Evolutionary conservation across 2,888 invertebrate genomes (phyloP).

Genomic region (Bellardia bayeri): DNA sequence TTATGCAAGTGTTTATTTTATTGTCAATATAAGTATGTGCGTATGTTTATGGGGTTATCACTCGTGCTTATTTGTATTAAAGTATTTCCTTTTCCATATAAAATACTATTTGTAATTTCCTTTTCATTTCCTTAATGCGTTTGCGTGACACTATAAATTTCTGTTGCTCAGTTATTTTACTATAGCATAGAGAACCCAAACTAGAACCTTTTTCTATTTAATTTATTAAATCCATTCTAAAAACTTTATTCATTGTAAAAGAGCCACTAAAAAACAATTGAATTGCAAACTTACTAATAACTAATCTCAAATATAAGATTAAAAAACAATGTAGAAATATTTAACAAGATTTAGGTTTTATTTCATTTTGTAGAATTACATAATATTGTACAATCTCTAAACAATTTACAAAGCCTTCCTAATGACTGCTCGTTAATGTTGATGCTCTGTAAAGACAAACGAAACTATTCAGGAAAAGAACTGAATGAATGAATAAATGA

Average conservation of each 20-base stretch:
- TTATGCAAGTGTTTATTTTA: background rate
- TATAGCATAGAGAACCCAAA: background rate
- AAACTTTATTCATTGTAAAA: background rate
- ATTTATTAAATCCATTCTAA: conserved; percentile 18
- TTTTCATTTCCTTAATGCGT: conserved; percentile 73
- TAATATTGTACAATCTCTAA: conserved; percentile 45
- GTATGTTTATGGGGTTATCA: background rate
- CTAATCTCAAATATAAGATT: conserved; percentile 15
- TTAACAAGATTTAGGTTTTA: conserved; percentile 42
- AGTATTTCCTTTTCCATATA: conserved; percentile 65
- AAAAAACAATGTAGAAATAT: conserved; percentile 26
- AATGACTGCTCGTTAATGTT: conserved; percentile 65
- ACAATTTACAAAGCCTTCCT: conserved; percentile 56
- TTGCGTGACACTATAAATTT: conserved; percentile 50
- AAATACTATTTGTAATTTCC: conserved; percentile 73
- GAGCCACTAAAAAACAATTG: background rate
- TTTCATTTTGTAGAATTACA: conserved; percentile 11
- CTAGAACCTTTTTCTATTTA: background rate
- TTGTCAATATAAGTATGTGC: background rate
- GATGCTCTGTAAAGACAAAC: conserved; percentile 40
- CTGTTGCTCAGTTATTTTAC: background rate
- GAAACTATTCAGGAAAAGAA: conserved; percentile 29
- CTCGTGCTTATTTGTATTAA: background rate
- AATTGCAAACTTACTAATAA: conserved; percentile 1
- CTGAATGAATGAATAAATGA: conserved; percentile 26